Conservation (phyloP, 2,113 vertebrate species). For the Glareola pratincola region DNA sequence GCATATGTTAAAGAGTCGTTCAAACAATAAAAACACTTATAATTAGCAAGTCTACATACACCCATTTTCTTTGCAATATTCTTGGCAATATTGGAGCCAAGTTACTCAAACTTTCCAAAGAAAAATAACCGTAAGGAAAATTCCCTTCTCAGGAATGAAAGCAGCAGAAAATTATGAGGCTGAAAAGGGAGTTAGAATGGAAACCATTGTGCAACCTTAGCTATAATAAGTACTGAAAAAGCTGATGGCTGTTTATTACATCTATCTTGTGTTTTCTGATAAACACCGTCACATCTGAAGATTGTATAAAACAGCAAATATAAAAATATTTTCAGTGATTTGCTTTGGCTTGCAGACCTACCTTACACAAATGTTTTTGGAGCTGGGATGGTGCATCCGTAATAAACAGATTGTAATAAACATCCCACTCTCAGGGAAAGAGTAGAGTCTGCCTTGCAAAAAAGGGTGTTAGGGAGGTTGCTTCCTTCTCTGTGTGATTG, state of each 20-base stretch:
- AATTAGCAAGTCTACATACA: constrained; percentile 38
- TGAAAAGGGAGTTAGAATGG: constrained; percentile 30
- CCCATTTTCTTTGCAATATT: constrained; percentile 52
- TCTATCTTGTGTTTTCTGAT: background rate
- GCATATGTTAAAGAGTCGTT: background rate
- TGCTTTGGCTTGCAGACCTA: background rate
- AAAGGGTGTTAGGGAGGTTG: background rate
- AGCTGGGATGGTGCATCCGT: background rate
- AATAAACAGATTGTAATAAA: background rate
- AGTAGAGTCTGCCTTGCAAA: background rate
- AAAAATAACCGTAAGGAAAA: constrained; percentile 58
- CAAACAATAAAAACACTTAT: constrained; percentile 28
- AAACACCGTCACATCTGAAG: background rate
- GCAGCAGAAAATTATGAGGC: constrained; percentile 17
- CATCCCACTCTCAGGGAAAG: background rate
- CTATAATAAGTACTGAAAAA: background rate
- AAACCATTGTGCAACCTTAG: constrained; percentile 40
- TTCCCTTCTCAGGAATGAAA: constrained; percentile 32
- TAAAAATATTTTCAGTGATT: background rate
- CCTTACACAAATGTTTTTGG: background rate
- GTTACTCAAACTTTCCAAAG: constrained; percentile 56
- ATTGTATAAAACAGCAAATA: background rate
- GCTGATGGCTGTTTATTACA: background rate
- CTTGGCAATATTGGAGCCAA: constrained; percentile 17
- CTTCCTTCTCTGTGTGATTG: background rate